Base-by-base conservation (phyloP, 2,888 invertebrate genomes). In the Drosophila austrosaltans region DNA sequence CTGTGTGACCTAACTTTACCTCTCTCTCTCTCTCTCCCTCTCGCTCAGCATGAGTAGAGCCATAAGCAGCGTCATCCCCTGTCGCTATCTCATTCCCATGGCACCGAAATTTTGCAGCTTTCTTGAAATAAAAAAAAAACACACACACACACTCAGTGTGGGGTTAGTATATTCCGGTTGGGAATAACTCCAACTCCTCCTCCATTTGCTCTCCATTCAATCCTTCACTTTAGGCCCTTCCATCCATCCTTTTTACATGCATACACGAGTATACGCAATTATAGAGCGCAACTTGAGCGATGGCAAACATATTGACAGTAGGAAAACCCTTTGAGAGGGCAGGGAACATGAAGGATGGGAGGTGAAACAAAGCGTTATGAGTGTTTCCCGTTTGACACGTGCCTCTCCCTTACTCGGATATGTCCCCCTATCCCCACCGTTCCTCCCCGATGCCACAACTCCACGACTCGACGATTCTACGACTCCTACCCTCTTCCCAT, bases 361-460 rank as follows among this genome's bases (percentile, higher is more conserved):
- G 54, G 61, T 59, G 63, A 84, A 77, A 58, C 72, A 68, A 61
- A 72, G 85, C 87, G 73, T 81, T 87, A 84, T 84, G 82, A 82
- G 82, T 79, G 87, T 72, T 87, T 79, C 79, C 82, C 75, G 79
- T 84, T 87, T 77, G 82, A 79, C 82, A 82, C 85, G 87, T 77
- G 82, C 72, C 75, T 81, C 66, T 60, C 59, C 53, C 58, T 8
- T 8, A 36, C 36, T 36, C 8, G 7, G 36, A 36, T 36, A 8
- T 2, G 1, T 10, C 36, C 8, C 32, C 32, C 32, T 4, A 5
- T 30, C 6, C 48, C 53, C 62, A 16, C 16, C 16, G 16, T 16
- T 16, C 0, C 10, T 22, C 54, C 16, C 54, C 7, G 28, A 36
- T 36, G 36, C 36, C 8, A 36, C 36, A 2, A 36, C 36, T 36